Evolutionary conservation across 2,113 vertebrate genomes (phyloP).

Genomic region (Nothocercus julius): DNA sequence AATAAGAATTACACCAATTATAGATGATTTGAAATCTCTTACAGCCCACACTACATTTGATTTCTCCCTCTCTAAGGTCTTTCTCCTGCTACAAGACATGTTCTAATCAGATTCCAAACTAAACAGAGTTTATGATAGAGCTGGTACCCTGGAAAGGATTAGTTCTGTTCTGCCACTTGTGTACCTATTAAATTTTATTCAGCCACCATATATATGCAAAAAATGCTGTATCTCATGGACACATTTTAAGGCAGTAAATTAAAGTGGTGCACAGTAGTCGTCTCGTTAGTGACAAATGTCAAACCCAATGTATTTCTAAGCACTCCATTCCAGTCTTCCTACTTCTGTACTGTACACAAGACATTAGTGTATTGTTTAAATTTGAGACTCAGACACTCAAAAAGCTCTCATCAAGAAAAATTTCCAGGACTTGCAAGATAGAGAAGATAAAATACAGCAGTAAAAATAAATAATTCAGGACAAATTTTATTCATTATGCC

Average conservation of each 20-base stretch:
- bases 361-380: slow-evolving; percentile 53
- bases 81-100: slow-evolving; percentile 30
- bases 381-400: slow-evolving; percentile 51
- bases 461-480: slow-evolving; percentile 77
- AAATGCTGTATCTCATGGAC: neutral
- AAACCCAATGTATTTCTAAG: slow-evolving; percentile 27
- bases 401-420: slow-evolving; percentile 51
- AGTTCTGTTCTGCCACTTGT: slow-evolving; percentile 41
- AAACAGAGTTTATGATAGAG: slow-evolving; percentile 3
- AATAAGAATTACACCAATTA: neutral
- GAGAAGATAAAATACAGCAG: slow-evolving; percentile 61
- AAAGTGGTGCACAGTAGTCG: slow-evolving; percentile 25
- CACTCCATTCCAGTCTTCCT: neutral
- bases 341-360: neutral
- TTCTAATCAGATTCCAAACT: slow-evolving; percentile 53
- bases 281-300: slow-evolving; percentile 38
- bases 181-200: slow-evolving; percentile 3
- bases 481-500: slow-evolving; percentile 62
- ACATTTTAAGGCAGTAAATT: neutral
- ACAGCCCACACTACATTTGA: neutral
- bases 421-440: slow-evolving; percentile 24
- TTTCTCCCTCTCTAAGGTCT: slow-evolving; percentile 6
- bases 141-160: neutral
- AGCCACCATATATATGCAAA: neutral
- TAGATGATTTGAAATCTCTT: slow-evolving; percentile 3